Base-by-base conservation (phyloP, 2,113 vertebrate genomes). In the Rhizomys pruinosus region DNA sequence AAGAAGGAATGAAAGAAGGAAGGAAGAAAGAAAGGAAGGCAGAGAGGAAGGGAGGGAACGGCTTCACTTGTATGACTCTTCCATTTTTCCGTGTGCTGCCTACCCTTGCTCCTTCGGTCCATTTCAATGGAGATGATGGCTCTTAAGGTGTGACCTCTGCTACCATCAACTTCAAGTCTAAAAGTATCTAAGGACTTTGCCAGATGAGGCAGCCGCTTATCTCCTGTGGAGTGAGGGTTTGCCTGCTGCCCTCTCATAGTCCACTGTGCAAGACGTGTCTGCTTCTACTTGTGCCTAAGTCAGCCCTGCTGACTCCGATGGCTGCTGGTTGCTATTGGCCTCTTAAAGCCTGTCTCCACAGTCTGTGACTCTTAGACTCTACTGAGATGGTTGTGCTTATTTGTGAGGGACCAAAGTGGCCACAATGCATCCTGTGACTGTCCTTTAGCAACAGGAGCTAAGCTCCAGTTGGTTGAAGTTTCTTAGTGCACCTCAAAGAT, bases 21-120 rank as follows among this genome's bases (percentile, higher is more conserved):
- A 81, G 42, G 79, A 37, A 29, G 79, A 23, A 64, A 64, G 23
- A 25, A 7, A 27, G 6, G 61, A 16, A 22, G 61, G 22, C 9
- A 42, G 29, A 17, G 20, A 5, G 2, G 42, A 15, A 11, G 44
- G 8, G 25, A n/a, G 12, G 42, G 39, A 44, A n/a, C 17, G 29
- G 52, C n/a, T 37, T 68, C 4, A 10, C 22, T 47, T 9, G 16
- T 27, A 2, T 8, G 3, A 20, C 0, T 0, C 7, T 59, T 22
- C 19, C 1, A 66, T 25, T 23, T 64, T 29, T 81, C 44, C 2
- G 6, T 9, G 9, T 27, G 10, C 3, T 27, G 47, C 32, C 22
- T 37, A 64, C 27, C 55, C 61, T 27, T 52, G 47, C 44, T 64
- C 55, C 52, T 61, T 15, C 32, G 22, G 39, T 15, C 69, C 55